phyloP scores from a whole-genome alignment of 2,888 invertebrate species.

The Cenopis cana region DNA sequence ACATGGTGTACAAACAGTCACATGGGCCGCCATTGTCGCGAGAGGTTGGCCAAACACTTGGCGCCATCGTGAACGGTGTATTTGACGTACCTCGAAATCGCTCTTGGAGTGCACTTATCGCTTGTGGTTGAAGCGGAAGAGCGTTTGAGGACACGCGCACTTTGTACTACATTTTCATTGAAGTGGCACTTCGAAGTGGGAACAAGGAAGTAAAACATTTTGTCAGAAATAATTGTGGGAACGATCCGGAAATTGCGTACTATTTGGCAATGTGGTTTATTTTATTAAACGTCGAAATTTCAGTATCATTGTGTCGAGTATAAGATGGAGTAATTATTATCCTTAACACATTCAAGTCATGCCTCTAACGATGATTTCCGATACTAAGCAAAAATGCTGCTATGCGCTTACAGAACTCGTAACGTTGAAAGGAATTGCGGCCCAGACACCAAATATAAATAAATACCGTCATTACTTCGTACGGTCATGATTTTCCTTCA shows the following conservation, averaged over 20 bases:
- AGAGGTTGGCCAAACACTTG: slow-evolving; percentile 70
- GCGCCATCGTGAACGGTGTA: slow-evolving; percentile 63
- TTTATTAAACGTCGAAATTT: not conserved
- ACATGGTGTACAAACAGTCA: slow-evolving; percentile 61
- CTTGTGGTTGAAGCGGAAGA: slow-evolving; percentile 51
- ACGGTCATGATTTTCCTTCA: too few relatives aligned
- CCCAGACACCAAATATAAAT: too few relatives aligned
- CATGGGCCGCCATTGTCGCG: slow-evolving; percentile 62
- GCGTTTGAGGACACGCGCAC: slow-evolving; percentile 40
- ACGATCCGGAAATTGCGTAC: not conserved
- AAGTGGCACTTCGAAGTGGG: slow-evolving; percentile 30
- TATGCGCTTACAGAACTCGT: too few relatives aligned
- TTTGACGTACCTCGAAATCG: slow-evolving; percentile 69
- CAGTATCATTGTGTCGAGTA: not conserved
- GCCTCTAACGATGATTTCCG: too few relatives aligned
- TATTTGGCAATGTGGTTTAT: not conserved
- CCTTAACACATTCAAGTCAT: too few relatives aligned
- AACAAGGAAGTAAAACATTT: slow-evolving; percentile 23
- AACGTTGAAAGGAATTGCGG: too few relatives aligned
- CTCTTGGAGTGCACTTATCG: slow-evolving; percentile 62
- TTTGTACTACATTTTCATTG: slow-evolving; percentile 36
- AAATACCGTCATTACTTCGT: too few relatives aligned
- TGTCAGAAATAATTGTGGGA: slow-evolving; percentile 9
- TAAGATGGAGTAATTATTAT: not conserved
- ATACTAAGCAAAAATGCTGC: too few relatives aligned